Base-by-base conservation (phyloP, 2,797 vertebrate species). In the Peromyscus attwateri region DNA sequence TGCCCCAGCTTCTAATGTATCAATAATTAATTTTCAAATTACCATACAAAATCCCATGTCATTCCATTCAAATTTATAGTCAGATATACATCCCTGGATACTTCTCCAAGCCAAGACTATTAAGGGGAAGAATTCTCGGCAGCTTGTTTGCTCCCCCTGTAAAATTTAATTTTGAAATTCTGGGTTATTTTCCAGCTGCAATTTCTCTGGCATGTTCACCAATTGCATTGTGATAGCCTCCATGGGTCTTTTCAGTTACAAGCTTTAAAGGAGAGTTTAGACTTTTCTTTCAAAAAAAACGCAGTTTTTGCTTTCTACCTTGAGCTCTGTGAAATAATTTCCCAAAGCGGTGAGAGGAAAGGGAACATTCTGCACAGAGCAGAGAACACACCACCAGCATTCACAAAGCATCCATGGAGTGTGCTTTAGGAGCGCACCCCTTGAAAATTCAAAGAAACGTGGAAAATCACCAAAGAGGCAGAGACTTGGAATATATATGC, bases 91-190 rank as follows among this genome's bases (percentile, higher is more conserved):
- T 27, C 9, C 40, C 29, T 85, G 6, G 21, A 12, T 40, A 31
- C 1, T 82, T 68, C 57, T 43, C 34, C 46, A 85, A 77, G 34
- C 79, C 71, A 75, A 82, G 7, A 62, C 0, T 21, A 25, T 11
- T 87, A 93, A 79, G 9, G 49, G 52, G 80, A 34, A 76, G 14
- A 91, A n/a, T 68, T 90, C 64, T n/a, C 21, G 90, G 71, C 17
- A 89, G 81, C 57, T 55, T 46, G 3, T n/a, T 80, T 89, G 16
- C 29, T 57, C 25, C 4, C 6, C 12, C n/a, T 76, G 5, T 68
- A 75, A 93, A 23, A 95, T 52, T 77, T 70, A 91, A 43, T 4
- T 96, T 89, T 92, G 34, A 97, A 95, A 94, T 64, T 2, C 17
- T 52, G 31, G 13, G 31, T 77, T 29, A 17, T 55, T 85, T 62